Percentiles rank a stretch among this genome's conserved stretches.
Conservation (phyloP, 2,888 invertebrate genomes). For the Monoplex corrugatus region DNA sequence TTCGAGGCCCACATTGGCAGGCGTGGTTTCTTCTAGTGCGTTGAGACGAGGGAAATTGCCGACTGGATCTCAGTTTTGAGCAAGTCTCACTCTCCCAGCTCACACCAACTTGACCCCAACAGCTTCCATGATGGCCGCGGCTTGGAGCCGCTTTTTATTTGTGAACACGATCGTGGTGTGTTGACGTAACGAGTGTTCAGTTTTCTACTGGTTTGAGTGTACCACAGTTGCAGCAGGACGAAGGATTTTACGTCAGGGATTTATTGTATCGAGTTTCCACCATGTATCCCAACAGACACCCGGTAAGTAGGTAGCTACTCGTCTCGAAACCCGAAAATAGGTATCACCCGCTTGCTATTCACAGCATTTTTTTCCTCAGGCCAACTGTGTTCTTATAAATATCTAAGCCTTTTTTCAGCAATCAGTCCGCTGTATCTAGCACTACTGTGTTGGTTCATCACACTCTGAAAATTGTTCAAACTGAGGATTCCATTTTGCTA, state of each 20-base stretch:
- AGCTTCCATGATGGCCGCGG: slow-evolving; percentile 49
- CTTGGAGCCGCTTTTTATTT: slow-evolving; percentile 45
- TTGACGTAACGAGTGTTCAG: slow-evolving; percentile 40
- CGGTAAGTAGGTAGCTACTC: slow-evolving; percentile 77
- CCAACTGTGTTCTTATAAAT: too few relatives aligned
- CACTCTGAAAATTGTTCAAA: too few relatives aligned
- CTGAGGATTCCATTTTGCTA: too few relatives aligned
- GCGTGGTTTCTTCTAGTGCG: slow-evolving; percentile 39
- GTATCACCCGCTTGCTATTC: too few relatives aligned
- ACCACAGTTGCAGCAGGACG: neutral
- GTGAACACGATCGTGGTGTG: slow-evolving; percentile 37
- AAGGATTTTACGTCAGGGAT: slow-evolving; percentile 42
- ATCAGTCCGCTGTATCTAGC: too few relatives aligned
- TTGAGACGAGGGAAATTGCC: slow-evolving; percentile 44
- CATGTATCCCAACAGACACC: slow-evolving; percentile 79
- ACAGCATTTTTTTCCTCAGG: too few relatives aligned
- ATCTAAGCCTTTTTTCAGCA: too few relatives aligned
- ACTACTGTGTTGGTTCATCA: too few relatives aligned
- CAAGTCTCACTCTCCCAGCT: slow-evolving; percentile 44
- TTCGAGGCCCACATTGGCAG: slow-evolving; percentile 48
- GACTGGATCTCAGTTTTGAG: slow-evolving; percentile 48
- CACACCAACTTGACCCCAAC: slow-evolving; percentile 53
- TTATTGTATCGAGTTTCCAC: slow-evolving; percentile 35
- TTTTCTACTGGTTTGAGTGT: slow-evolving; percentile 39
- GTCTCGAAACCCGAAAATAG: too few relatives aligned